Conservation (phyloP, 2,113 vertebrate species). For the Lipophrys pholis region DNA sequence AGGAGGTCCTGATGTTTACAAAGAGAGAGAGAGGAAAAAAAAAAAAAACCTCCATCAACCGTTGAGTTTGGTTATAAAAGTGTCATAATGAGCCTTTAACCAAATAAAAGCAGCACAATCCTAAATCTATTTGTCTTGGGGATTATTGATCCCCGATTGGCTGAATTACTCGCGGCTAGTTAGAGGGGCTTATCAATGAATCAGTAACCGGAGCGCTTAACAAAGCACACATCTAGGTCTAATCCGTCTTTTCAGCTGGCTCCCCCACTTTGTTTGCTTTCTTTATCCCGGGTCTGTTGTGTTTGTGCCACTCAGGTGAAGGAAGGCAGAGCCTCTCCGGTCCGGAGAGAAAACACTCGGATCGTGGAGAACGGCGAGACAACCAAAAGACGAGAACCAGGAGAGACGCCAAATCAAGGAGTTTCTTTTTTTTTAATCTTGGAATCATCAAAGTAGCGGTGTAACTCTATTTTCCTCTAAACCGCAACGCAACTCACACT, state of each 20-base stretch:
- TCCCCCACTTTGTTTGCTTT: constrained; percentile 66
- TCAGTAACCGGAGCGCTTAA: constrained; percentile 66
- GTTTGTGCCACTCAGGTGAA: constrained; percentile 36
- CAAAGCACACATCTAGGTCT: constrained; percentile 70
- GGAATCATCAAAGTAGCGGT: not conserved
- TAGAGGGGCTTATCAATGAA: constrained; percentile 75
- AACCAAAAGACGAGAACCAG: not conserved
- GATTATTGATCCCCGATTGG: constrained; percentile 73
- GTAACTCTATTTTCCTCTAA: not conserved
- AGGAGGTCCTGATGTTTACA: constrained; percentile 5
- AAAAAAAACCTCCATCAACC: constrained; percentile 7
- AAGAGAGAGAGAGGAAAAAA: not conserved
- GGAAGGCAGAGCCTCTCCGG: not conserved
- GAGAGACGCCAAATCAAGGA: not conserved
- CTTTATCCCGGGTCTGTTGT: constrained; percentile 58
- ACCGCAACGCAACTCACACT: not conserved
- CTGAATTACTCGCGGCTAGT: constrained; percentile 69
- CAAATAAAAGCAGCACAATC: constrained; percentile 53
- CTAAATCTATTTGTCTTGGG: constrained; percentile 60
- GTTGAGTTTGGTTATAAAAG: constrained; percentile 30
- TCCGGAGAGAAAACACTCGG: not conserved
- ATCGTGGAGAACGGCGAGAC: not conserved
- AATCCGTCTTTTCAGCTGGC: constrained; percentile 73
- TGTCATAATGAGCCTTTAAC: constrained; percentile 56
- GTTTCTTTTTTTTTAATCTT: not conserved